phyloP scores from a whole-genome alignment of 2,888 invertebrate species.

The Sarcophaga carnaria region DNA sequence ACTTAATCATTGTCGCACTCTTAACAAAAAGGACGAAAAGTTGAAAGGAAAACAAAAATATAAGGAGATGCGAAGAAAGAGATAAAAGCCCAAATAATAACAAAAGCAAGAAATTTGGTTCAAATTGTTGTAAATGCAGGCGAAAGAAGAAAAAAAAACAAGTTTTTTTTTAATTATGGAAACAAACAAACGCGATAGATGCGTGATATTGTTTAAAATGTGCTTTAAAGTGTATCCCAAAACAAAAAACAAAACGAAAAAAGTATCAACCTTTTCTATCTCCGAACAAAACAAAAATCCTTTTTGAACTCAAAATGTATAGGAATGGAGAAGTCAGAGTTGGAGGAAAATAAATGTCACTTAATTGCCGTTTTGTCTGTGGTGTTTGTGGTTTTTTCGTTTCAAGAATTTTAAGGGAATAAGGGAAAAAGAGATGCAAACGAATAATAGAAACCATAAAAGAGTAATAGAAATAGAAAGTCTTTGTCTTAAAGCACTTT shows the following conservation, averaged over 20 bases:
- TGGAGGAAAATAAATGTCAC: conserved; percentile 52
- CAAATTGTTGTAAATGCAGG: conserved; percentile 1
- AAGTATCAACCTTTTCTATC: background rate
- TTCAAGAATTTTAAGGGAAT: conserved; percentile 18
- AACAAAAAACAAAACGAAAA: conserved; percentile 26
- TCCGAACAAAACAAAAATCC: conserved; percentile 4
- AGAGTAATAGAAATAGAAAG: conserved; percentile 14
- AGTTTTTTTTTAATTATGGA: conserved; percentile 72
- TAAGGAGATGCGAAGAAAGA: background rate
- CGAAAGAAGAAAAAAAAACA: conserved; percentile 62
- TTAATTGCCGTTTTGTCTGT: conserved; percentile 69
- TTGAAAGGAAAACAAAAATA: conserved; percentile 3
- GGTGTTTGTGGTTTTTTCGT: conserved; percentile 64
- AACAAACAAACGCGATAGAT: conserved; percentile 70
- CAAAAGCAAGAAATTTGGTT: conserved; percentile 47
- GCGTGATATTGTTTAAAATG: conserved; percentile 65
- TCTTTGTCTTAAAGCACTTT: conserved; percentile 44
- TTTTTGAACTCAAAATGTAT: conserved; percentile 38
- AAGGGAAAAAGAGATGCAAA: background rate
- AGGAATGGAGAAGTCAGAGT: conserved; percentile 5
- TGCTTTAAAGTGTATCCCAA: conserved; percentile 10
- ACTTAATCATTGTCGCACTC: conserved; percentile 67
- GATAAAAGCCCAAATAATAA: conserved; percentile 51
- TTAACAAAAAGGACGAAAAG: conserved; percentile 46
- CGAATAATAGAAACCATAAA: too few relatives aligned